Conservation (phyloP, 2,113 vertebrate genomes). For the Grallaria varia region DNA sequence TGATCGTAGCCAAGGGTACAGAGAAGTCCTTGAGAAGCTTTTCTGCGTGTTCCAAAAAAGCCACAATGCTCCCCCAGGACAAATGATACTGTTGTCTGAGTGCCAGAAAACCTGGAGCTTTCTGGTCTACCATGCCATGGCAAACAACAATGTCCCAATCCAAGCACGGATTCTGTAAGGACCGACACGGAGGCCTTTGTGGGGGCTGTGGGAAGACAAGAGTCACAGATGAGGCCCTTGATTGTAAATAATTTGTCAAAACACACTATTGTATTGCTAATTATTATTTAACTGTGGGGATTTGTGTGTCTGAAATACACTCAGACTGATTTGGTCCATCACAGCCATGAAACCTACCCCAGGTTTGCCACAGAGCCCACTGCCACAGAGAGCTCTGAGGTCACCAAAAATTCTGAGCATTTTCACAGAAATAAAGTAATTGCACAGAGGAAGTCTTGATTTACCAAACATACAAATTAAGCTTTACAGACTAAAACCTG, state of each 20-base stretch:
- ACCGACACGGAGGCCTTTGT: neutral
- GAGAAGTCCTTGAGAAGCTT: conserved; percentile 78
- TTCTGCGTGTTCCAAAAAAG: conserved; percentile 66
- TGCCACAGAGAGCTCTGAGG: neutral
- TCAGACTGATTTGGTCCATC: neutral
- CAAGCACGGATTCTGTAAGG: conserved; percentile 1
- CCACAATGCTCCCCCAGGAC: conserved; percentile 69
- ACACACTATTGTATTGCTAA: neutral
- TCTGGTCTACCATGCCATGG: conserved; percentile 67
- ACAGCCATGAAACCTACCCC: neutral
- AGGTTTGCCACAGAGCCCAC: neutral
- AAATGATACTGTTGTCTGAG: conserved; percentile 76
- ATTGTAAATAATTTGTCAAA: neutral
- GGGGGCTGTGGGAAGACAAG: conserved; percentile 51
- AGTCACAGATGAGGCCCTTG: neutral
- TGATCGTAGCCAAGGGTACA: conserved; percentile 73
- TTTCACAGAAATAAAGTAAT: neutral
- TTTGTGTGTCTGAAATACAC: neutral
- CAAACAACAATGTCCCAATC: conserved; percentile 59
- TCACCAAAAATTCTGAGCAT: neutral
- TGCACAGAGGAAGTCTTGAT: neutral
- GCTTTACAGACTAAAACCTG: neutral
- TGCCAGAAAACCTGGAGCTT: conserved; percentile 68
- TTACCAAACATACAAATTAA: neutral
- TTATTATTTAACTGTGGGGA: neutral